Percentiles rank a stretch among this genome's conserved stretches.
These are phyloP conservation scores for Semibalanus balanoides DNA, from an alignment of 1,140 invertebrate genomes.

Conservation along the genomic window DNA sequence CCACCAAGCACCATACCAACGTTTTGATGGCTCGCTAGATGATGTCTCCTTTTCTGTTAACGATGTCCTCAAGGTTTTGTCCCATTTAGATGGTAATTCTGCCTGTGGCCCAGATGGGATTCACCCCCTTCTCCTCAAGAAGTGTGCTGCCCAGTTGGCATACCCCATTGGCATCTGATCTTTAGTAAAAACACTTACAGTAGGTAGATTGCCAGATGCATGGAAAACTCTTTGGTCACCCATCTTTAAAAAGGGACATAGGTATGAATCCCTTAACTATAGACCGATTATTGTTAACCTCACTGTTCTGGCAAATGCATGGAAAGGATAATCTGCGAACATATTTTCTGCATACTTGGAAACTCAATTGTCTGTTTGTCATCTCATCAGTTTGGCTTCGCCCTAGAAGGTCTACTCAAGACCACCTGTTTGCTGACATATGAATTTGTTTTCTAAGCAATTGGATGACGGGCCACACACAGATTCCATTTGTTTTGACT, in stretches of 20 bases:
- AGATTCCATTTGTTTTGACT: too few relatives aligned
- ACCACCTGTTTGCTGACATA: too few relatives aligned
- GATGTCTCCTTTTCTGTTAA: too few relatives aligned
- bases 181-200: background rate
- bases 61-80: too few relatives aligned
- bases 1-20: too few relatives aligned
- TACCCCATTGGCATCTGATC: background rate
- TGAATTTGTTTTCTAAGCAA: too few relatives aligned
- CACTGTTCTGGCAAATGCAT: slow-evolving; percentile 7
- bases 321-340: slow-evolving; percentile 3
- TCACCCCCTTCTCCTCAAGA: slow-evolving; percentile 7
- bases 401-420: too few relatives aligned
- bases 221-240: slow-evolving; percentile 4
- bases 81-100: too few relatives aligned
- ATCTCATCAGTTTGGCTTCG: too few relatives aligned
- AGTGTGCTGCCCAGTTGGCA: background rate
- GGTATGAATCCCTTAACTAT: background rate
- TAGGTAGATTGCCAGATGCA: slow-evolving; percentile 1
- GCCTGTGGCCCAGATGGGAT: slow-evolving; percentile 3
- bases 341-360: slow-evolving; percentile 7
- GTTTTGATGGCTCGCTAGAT: too few relatives aligned
- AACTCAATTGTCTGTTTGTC: background rate
- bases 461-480: too few relatives aligned
- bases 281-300: slow-evolving; percentile 5
- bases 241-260: slow-evolving; percentile 5